Evolutionary conservation across 53 echinoderm and acorn worm species (phyloP).

Genomic region (Patiria pectinifera): DNA sequence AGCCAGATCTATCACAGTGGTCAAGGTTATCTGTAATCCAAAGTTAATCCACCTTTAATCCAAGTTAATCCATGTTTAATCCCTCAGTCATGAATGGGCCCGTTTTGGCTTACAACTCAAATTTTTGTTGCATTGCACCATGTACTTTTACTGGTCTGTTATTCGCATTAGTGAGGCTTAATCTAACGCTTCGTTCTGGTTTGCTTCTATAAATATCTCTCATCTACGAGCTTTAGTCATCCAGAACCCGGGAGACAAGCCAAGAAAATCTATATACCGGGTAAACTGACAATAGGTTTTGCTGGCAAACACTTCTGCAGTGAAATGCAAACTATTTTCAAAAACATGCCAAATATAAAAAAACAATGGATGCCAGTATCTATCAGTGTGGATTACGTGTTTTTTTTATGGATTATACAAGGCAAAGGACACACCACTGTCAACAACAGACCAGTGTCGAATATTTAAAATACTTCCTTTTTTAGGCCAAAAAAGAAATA

Average conservation of each 20-base stretch:
- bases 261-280: neutral
- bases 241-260: neutral
- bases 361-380: no score
- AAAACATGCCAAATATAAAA: no score
- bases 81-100: neutral
- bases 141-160: neutral
- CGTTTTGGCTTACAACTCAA: neutral
- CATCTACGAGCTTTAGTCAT: neutral
- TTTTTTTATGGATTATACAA: no score
- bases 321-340: no score
- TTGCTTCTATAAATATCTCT: neutral
- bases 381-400: no score
- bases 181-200: neutral
- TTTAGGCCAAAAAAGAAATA: no score
- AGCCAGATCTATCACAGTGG: neutral
- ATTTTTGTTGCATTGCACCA: neutral
- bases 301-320: no score
- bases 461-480: no score
- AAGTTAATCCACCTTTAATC: neutral
- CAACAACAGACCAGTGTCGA: no score
- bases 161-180: neutral
- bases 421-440: no score
- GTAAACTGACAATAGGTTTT: no score
- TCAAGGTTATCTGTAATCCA: conserved; percentile 15
- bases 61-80: neutral